Percentiles rank a stretch among this genome's conserved stretches.
Evolutionary conservation across 2,113 vertebrate genomes (phyloP).

Genomic region (Pyrgilauda ruficollis): DNA sequence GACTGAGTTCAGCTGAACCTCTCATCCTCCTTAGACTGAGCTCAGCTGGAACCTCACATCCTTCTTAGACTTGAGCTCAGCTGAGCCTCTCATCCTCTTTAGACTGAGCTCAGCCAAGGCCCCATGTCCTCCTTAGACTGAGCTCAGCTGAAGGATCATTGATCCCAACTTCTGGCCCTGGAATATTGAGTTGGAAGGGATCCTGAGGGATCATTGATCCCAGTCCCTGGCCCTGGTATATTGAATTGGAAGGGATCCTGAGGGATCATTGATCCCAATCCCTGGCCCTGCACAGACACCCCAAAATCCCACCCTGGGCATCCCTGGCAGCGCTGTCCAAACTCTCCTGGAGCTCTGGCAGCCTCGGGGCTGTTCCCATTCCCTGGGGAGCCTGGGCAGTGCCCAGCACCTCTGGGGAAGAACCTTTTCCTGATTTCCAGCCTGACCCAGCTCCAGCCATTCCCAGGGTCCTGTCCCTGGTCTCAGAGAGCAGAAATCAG

Average conservation of each 20-base stretch:
- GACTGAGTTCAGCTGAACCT: background rate
- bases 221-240: too few relatives aligned
- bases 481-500: background rate
- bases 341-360: background rate
- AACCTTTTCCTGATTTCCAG: fast-evolving
- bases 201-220: too few relatives aligned
- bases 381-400: background rate
- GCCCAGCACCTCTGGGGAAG: background rate
- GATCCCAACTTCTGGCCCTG: too few relatives aligned
- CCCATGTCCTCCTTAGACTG: background rate
- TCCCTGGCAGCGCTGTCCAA: fast-evolving
- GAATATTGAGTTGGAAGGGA: too few relatives aligned
- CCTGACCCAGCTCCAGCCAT: background rate
- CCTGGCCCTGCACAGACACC: background rate
- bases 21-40: background rate
- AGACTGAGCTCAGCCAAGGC: background rate
- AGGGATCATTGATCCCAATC: background rate
- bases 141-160: background rate
- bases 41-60: background rate
- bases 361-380: background rate
- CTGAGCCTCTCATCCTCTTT: background rate
- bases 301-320: background rate
- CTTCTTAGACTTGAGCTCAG: background rate
- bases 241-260: background rate
- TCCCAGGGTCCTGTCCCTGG: background rate